A percentile compares a stretch with the other conserved stretches of the same genome.
phyloP scores from a whole-genome alignment of 2,113 vertebrate genomes.

The Glaucomys volans region DNA sequence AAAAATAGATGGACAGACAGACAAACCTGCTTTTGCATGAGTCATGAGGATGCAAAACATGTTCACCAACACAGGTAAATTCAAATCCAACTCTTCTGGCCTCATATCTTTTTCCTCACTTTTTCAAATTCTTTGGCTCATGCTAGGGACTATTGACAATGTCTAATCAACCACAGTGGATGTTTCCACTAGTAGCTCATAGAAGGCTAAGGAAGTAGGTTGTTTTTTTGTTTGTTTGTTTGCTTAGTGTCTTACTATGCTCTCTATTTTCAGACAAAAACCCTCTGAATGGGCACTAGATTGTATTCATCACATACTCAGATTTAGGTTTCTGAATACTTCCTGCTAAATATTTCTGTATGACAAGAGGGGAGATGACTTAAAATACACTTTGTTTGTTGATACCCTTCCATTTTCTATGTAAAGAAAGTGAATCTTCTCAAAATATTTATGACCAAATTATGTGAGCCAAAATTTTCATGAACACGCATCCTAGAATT shows the following conservation, averaged over 20 bases:
- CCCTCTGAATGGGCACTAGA: not conserved
- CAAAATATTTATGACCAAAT: not conserved
- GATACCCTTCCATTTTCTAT: not conserved
- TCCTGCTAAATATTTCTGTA: not conserved
- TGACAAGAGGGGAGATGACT: not conserved
- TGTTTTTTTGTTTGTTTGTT: not conserved
- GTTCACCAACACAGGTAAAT: not conserved
- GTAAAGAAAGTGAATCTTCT: not conserved
- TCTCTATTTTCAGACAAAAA: not conserved
- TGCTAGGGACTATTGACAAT: not conserved
- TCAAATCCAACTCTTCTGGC: not conserved
- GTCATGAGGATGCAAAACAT: not conserved
- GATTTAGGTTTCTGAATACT: not conserved
- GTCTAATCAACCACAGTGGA: not conserved
- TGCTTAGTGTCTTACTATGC: not conserved
- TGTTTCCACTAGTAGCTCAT: not conserved
- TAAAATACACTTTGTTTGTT: not conserved
- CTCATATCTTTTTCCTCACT: not conserved
- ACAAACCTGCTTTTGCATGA: not conserved
- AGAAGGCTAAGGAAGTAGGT: not conserved
- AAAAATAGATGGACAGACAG: not conserved
- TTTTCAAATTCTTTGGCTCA: not conserved
- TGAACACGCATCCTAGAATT: not conserved
- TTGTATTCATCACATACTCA: not conserved
- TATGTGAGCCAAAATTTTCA: not conserved